Base-by-base conservation (phyloP, 1,140 invertebrate genomes). In the Zaprionus ornatus region DNA sequence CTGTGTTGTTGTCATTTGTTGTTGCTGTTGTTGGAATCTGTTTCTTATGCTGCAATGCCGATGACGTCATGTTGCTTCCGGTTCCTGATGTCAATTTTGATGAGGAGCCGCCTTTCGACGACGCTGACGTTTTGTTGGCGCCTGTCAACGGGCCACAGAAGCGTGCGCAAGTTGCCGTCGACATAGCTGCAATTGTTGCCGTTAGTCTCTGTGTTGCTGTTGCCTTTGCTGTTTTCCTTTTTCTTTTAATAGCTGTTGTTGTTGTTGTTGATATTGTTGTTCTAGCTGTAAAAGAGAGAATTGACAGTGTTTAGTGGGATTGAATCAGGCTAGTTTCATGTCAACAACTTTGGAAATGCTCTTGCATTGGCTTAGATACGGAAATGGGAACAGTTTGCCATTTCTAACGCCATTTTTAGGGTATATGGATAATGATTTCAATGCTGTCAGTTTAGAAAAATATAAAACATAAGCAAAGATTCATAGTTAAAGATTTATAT, bases 131-230 rank as follows among this genome's bases (percentile, higher is more conserved):
- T 37, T 64, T 68, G 71, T 69, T 73, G 52, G 42, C 27, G 62
- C 57, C 74, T 62, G 64, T 74, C 77, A 86, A 45, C 63, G 84
- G 77, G 42, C 76, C 64, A 37, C 85, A 90, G 67, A 90, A 82
- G 37, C 86, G 86, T n/a, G 86, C 77, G 54, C 81, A 90, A 75
- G 86, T 82, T 69, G 82, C 79, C 56, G 82, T 85, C 50, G 86
- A 90, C 86, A 90, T 90, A 59, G 67, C 64, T 61, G 21, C 70
- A 82, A 62, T 68, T 48, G 54, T 67, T 57, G 29, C 23, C 42
- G n/a, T 10, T 27, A 23, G n/a, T 35, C 17, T 40, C 37, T 21
- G 2, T 60, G 40, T 32, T 56, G 52, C 19, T 32, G 29, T 54
- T 64, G 45, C 21, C 37, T 15, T 50, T 76, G 55, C 73, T 76